Evolutionary conservation across 2,797 vertebrate genomes (phyloP).

Genomic region (Crenichthys baileyi): DNA sequence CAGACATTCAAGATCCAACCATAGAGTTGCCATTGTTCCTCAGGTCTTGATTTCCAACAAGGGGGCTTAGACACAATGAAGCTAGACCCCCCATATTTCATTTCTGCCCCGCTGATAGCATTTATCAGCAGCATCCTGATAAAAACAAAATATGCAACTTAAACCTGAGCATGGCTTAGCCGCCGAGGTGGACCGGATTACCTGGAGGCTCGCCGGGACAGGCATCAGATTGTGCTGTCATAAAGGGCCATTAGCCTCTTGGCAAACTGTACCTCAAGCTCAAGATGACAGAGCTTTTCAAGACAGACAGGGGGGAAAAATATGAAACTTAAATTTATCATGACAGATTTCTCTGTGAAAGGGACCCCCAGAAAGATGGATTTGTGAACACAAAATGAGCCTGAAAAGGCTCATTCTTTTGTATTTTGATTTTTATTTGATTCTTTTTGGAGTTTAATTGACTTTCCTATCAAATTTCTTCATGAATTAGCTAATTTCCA

Average conservation of each 20-base stretch:
- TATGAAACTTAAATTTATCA: slow-evolving; percentile 98
- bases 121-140: slow-evolving; percentile 98
- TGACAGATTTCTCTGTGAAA: slow-evolving; percentile 94
- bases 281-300: slow-evolving; percentile 97
- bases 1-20: slow-evolving; percentile 36
- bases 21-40: slow-evolving; percentile 76
- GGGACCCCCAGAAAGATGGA: slow-evolving; percentile 38
- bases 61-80: slow-evolving; percentile 78
- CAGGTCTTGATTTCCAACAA: slow-evolving; percentile 53
- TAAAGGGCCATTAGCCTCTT: slow-evolving; percentile 88
- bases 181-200: slow-evolving; percentile 93
- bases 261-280: slow-evolving; percentile 94
- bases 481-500: slow-evolving; percentile 47
- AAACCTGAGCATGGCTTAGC: slow-evolving; percentile 94
- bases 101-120: slow-evolving; percentile 98
- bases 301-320: slow-evolving; percentile 89
- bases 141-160: slow-evolving; percentile 98
- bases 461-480: slow-evolving; percentile 25
- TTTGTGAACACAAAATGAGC: slow-evolving; percentile 36
- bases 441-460: slow-evolving; percentile 23
- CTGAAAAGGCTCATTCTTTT: slow-evolving; percentile 38
- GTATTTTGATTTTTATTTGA: slow-evolving; percentile 31
- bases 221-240: slow-evolving; percentile 95
- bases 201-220: slow-evolving; percentile 85
- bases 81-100: slow-evolving; percentile 92